These are phyloP conservation scores for Goniozus legneri DNA, from an alignment of 1,140 invertebrate species.

Conservation along the genomic window DNA sequence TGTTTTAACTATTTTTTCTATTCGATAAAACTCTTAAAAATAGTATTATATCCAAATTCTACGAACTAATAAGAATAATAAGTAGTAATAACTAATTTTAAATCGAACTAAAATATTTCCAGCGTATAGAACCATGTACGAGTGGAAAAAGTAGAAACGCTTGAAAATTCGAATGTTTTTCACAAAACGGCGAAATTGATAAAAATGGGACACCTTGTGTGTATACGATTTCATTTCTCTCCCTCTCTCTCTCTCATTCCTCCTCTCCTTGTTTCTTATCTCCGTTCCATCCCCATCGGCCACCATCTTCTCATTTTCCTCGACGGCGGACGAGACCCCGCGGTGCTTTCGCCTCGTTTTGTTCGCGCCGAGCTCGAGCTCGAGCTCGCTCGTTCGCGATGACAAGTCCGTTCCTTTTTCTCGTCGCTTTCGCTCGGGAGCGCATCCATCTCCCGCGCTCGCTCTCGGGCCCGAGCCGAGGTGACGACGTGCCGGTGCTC, in stretches of 20 bases:
- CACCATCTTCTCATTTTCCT: no score
- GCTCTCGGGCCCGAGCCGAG: not conserved
- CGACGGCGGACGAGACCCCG: slow-evolving; percentile 5
- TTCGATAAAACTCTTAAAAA: no score
- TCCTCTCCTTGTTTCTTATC: slow-evolving; percentile 6
- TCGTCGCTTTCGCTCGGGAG: slow-evolving; percentile 17
- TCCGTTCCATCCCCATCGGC: no score
- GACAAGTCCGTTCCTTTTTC: not conserved
- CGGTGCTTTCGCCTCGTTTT: slow-evolving; percentile 10
- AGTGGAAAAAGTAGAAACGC: not conserved
- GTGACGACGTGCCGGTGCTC: not conserved
- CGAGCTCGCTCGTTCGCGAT: slow-evolving; percentile 7
- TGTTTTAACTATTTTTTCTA: no score
- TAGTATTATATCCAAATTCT: no score
- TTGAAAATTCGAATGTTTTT: not conserved
- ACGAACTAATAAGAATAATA: no score
- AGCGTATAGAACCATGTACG: not conserved
- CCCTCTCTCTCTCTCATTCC: not conserved
- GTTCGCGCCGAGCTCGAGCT: slow-evolving; percentile 3
- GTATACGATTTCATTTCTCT: not conserved
- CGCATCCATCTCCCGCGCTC: slow-evolving; percentile 16
- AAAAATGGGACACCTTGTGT: not conserved
- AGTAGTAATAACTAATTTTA: not conserved
- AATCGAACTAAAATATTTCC: not conserved
- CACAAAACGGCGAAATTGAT: not conserved